Evolutionary conservation across 2,797 vertebrate species (phyloP).

Genomic region (Fratercula arctica): DNA sequence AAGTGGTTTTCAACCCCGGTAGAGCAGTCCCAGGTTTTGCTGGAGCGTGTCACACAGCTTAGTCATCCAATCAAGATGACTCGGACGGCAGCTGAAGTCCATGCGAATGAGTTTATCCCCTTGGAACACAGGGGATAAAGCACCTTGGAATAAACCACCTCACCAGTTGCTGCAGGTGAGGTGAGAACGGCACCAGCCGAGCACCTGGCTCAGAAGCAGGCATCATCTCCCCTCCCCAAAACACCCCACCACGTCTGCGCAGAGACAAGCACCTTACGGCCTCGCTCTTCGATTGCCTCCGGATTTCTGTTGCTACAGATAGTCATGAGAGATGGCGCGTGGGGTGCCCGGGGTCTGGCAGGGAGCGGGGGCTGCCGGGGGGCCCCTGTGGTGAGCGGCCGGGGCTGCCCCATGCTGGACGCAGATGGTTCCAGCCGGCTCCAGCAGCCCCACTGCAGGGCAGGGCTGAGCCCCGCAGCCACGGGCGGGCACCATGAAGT

Average conservation of each 20-base stretch:
- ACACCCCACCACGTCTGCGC: accelerated
- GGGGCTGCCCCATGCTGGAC: not conserved
- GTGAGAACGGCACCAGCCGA: too few species aligned
- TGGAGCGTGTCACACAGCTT: not conserved
- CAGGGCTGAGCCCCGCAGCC: too few species aligned
- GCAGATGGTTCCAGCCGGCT: accelerated
- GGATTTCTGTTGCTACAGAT: not conserved
- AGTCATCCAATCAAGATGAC: not conserved
- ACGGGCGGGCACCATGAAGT: accelerated
- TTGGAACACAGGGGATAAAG: not conserved
- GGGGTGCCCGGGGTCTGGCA: not conserved
- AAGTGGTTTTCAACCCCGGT: not conserved
- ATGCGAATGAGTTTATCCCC: not conserved
- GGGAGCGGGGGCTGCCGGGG: too few species aligned
- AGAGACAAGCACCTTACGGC: not conserved
- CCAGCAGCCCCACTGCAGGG: accelerated
- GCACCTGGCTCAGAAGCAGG: not conserved
- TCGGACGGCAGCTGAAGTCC: not conserved
- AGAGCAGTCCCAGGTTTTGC: not conserved
- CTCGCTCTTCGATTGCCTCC: not conserved
- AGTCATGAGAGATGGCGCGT: too few species aligned
- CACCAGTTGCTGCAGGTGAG: not conserved
- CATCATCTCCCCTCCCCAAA: not conserved
- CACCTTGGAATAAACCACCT: not conserved
- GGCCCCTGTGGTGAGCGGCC: accelerated